Evolutionary conservation across 2,888 invertebrate genomes (phyloP), one percentile per base, ranked within the genome.

Genomic region (Leptinotarsa haldemani): DNA sequence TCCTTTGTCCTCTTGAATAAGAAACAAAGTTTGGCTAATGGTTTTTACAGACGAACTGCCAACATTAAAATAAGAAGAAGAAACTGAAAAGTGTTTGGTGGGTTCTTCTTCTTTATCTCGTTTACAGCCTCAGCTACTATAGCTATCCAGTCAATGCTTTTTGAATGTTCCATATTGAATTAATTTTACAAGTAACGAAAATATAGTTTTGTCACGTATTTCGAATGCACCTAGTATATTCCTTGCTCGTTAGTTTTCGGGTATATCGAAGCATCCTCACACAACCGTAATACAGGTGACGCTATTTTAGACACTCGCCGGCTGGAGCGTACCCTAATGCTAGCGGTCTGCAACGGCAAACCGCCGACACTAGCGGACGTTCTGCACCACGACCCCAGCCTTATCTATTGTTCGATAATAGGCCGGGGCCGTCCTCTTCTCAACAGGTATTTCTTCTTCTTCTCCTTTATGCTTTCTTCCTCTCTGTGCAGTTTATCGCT

Each of bases 251-350:
- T 30, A 30, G 9, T n/a, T 40, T 56, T 61, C n/a, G 25, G n/a
- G 61, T 40, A 30, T 4, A 48, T 25, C 48, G 25, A 20, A 1
- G 25, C 66, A 25, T 16, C n/a, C 52, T 66, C 25, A 9, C 13
- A 47, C 16, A 15, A 48, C 48, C 25, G 18, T 48, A 58, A 66
- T 30, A 58, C n/a, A 58, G 58, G n/a, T 68, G 61, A 71, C 61
- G 61, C 64, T 74, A 77, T 85, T 86, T 75, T 85, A 87, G 87
- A 85, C 85, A 86, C 83, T 86, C 86, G 69, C 84, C 86, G 71
- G 85, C 85, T 68, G 84, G 83, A 80, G 80, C 80, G 77, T 87
- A 85, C 80, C 81, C 85, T 70, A 87, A 82, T 80, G 20, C 56
- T 67, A 86, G 85, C 79, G 85, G 85, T 79, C 79, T 86, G 77